Conservation (phyloP, 2,113 vertebrate species). For the Cercocebus atys region DNA sequence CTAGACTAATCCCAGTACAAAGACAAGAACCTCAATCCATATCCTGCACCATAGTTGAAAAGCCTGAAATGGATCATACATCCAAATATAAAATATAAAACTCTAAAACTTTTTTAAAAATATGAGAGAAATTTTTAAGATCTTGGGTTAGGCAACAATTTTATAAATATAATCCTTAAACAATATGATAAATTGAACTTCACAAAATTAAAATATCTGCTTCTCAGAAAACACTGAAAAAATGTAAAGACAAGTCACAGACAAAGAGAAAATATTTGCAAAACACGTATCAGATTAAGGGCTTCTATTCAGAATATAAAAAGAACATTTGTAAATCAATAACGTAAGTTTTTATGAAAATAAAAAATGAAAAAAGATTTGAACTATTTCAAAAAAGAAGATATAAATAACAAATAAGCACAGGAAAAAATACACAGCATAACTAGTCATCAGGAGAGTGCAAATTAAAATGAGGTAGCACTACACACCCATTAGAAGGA, state of each 20-base stretch:
- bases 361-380: background rate
- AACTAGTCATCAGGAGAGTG: background rate
- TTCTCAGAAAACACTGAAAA: constrained; percentile 18
- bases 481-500: background rate
- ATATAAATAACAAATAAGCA: background rate
- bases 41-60: background rate
- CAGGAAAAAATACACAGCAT: background rate
- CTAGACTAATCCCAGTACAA: background rate
- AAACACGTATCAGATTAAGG: background rate
- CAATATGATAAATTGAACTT: background rate
- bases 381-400: background rate
- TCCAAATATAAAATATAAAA: background rate
- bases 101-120: background rate
- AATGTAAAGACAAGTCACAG: background rate
- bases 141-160: background rate
- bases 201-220: background rate
- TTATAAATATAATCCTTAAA: background rate
- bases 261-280: background rate
- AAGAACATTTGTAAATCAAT: background rate
- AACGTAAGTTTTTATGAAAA: background rate
- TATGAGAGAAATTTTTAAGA: background rate
- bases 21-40: background rate
- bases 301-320: background rate
- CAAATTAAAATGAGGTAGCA: background rate
- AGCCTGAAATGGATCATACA: background rate